Percentiles rank a stretch among this genome's conserved stretches.
Evolutionary conservation across 2,113 vertebrate species (phyloP).

Genomic region (Callaeas wilsoni): DNA sequence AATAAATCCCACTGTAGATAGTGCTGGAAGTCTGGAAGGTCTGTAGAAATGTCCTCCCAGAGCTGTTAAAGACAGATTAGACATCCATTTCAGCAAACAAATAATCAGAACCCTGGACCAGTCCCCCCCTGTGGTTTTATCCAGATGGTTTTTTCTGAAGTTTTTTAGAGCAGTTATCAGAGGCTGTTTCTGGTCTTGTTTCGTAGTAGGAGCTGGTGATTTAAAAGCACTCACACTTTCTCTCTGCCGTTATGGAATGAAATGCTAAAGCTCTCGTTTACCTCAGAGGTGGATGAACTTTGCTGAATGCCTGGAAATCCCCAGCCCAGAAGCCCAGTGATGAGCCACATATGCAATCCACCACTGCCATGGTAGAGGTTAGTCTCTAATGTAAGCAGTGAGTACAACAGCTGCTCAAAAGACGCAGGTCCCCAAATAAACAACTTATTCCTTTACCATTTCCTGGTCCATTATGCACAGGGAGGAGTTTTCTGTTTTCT

Average conservation of each 20-base stretch:
- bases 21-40: background rate
- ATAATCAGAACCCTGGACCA: background rate
- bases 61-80: background rate
- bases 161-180: slow-evolving; percentile 51
- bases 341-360: background rate
- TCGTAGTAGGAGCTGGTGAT: background rate
- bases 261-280: background rate
- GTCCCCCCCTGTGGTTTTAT: slow-evolving; percentile 15
- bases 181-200: background rate
- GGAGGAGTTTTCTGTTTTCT: background rate
- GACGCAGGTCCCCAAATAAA: background rate
- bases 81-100: slow-evolving; percentile 24
- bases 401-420: background rate
- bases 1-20: background rate
- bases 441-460: background rate
- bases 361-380: background rate
- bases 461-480: background rate
- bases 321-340: background rate
- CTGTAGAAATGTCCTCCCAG: background rate
- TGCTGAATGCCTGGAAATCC: background rate
- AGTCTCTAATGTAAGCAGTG: background rate
- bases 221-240: background rate
- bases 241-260: background rate
- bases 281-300: background rate
- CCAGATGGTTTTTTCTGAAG: slow-evolving; percentile 17